Percentiles rank a stretch among this genome's conserved stretches.
Conservation (phyloP, 2,113 vertebrate genomes). For the Ptyas mucosa region DNA sequence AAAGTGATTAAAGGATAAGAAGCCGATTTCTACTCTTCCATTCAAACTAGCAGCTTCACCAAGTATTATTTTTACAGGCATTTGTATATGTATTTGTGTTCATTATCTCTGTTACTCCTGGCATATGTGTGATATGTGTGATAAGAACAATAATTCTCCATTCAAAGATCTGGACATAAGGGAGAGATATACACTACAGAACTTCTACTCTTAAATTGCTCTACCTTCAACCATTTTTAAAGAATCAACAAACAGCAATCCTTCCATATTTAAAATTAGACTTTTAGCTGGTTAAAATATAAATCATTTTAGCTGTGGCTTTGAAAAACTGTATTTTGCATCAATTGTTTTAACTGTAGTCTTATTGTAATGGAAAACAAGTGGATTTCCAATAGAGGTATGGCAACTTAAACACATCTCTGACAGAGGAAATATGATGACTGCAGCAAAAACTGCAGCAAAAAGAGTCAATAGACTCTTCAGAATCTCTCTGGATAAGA, state of each 20-base stretch:
- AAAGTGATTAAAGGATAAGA: background rate
- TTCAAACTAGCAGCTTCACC: background rate
- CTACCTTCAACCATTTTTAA: background rate
- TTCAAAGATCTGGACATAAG: background rate
- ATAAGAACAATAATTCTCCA: background rate
- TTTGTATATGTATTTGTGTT: background rate
- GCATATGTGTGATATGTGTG: background rate
- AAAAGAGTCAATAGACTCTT: background rate
- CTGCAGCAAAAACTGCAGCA: background rate
- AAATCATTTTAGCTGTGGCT: background rate
- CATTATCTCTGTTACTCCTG: background rate
- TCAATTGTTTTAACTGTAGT: background rate
- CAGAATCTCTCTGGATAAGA: background rate
- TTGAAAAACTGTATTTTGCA: background rate
- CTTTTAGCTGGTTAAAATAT: background rate
- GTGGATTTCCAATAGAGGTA: background rate
- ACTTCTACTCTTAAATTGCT: background rate
- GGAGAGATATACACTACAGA: background rate
- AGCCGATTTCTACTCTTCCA: background rate
- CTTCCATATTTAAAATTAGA: background rate
- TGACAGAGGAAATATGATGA: background rate
- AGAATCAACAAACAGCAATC: background rate
- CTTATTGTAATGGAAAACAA: background rate
- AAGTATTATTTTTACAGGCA: background rate
- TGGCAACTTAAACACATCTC: background rate